phyloP scores from a whole-genome alignment of 2,888 invertebrate species.

The Serripes groenlandicus region DNA sequence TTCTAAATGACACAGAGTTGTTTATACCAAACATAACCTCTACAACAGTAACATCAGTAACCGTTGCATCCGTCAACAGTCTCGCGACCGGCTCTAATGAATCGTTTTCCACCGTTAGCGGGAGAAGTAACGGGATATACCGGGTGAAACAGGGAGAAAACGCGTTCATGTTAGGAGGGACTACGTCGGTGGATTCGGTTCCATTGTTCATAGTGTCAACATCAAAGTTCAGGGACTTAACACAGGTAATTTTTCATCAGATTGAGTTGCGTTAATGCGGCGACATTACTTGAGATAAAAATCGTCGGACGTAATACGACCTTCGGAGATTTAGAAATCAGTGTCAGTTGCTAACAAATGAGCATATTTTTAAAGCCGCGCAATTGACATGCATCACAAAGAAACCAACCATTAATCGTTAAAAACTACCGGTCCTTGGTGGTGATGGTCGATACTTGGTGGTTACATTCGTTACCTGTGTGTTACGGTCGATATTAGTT shows the following conservation, averaged over 20 bases:
- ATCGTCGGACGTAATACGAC: too few relatives aligned
- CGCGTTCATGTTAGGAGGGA: background rate
- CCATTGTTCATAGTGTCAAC: slow-evolving; percentile 2
- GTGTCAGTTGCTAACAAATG: too few relatives aligned
- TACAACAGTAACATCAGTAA: background rate
- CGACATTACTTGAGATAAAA: too few relatives aligned
- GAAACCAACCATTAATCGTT: too few relatives aligned
- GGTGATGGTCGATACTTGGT: too few relatives aligned
- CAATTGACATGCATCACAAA: too few relatives aligned
- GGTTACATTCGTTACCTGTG: too few relatives aligned
- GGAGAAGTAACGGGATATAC: background rate
- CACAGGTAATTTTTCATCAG: slow-evolving; percentile 9
- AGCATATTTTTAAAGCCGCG: too few relatives aligned
- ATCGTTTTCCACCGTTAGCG: background rate
- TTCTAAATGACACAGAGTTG: slow-evolving; percentile 24
- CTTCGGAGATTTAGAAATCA: too few relatives aligned
- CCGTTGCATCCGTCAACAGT: background rate
- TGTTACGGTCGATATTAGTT: too few relatives aligned
- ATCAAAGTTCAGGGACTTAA: slow-evolving; percentile 18
- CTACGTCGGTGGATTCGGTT: background rate
- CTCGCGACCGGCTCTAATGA: background rate
- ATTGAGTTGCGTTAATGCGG: too few relatives aligned
- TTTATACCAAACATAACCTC: background rate
- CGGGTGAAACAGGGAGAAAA: background rate
- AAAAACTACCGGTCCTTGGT: too few relatives aligned